Evolutionary conservation across 2,113 vertebrate genomes (phyloP), one percentile per base, ranked within the genome.

Genomic region (Monopterus albus): DNA sequence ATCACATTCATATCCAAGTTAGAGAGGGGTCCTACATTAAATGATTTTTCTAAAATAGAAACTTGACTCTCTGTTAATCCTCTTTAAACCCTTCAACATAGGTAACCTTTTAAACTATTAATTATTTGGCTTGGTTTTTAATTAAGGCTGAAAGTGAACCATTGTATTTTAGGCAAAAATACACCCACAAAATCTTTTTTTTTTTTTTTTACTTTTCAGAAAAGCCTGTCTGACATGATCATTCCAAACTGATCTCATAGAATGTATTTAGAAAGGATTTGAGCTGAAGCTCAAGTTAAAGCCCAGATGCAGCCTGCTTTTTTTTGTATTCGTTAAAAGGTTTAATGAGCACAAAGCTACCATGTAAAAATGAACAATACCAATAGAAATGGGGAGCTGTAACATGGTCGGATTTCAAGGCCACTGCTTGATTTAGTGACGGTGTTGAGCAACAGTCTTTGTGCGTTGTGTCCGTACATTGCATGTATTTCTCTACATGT

Each of bases 361-460:
- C 28, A 36, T 20, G 33, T 53, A 42, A 64, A 68, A 57, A 84
- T 55, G 5, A 53, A 40, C 18, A 31, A 42, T 61, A 60, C 56
- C n/a, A 39, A 28, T 28, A 64, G n/a, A 35, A 66, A 46, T 31
- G 18, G 9, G 49, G n/a, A 36, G 36, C 65, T 79, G 39, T 59
- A 58, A 66, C 14, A 31, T 52, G 62, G 57, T 73, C 58, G 58
- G 70, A 81, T 72, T 78, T 81, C 50, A 73, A 49, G 56, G 67
- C 59, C 47, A 33, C 26, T 26, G 50, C 10, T 50, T 73, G 52
- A 68, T 77, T n/a, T 50, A 73, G 46, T 35, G 25, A 36, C 36
- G 0, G 47, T 40, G 59, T 77, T 74, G 70, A 68, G 73, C 65
- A 75, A 72, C 56, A 60, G 67, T 62, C 15, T 39, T 35, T 49